Percentiles rank a stretch among this genome's conserved stretches.
phyloP scores from a whole-genome alignment of 2,113 vertebrate species.

The Ailuropoda melanoleuca region DNA sequence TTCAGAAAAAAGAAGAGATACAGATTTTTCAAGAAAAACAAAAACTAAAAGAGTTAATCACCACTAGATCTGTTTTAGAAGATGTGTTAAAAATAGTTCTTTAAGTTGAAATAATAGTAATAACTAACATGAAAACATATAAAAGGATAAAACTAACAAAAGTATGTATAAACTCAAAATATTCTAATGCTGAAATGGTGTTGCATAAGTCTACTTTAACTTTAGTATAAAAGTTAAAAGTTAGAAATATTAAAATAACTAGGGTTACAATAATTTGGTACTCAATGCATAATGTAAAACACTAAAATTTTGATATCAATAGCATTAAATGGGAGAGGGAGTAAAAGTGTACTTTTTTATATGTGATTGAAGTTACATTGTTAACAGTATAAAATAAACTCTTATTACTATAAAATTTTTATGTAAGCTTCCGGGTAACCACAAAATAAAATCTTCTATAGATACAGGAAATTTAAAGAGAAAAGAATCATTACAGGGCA shows the following conservation, averaged over 20 bases:
- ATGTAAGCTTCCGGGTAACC: not conserved
- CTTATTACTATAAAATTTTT: not conserved
- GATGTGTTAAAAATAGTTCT: not conserved
- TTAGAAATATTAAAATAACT: not conserved
- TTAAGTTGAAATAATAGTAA: not conserved
- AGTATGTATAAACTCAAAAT: not conserved
- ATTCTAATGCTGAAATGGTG: not conserved
- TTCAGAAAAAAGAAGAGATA: not conserved
- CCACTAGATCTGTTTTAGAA: not conserved
- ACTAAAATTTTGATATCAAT: not conserved
- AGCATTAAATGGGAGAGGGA: not conserved
- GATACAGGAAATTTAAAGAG: not conserved
- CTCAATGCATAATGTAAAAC: not conserved
- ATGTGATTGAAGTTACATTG: not conserved
- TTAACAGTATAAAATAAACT: not conserved
- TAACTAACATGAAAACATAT: not conserved
- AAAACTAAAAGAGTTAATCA: not conserved
- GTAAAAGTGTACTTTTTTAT: not conserved
- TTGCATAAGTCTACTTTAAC: not conserved
- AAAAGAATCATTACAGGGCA: not conserved
- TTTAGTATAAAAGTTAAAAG: not conserved
- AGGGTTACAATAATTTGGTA: not conserved
- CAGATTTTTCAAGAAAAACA: not conserved
- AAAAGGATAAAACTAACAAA: not conserved
- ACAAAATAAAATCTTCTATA: not conserved